phyloP scores from a whole-genome alignment of 2,113 vertebrate genomes.

The Centrocercus urophasianus region DNA sequence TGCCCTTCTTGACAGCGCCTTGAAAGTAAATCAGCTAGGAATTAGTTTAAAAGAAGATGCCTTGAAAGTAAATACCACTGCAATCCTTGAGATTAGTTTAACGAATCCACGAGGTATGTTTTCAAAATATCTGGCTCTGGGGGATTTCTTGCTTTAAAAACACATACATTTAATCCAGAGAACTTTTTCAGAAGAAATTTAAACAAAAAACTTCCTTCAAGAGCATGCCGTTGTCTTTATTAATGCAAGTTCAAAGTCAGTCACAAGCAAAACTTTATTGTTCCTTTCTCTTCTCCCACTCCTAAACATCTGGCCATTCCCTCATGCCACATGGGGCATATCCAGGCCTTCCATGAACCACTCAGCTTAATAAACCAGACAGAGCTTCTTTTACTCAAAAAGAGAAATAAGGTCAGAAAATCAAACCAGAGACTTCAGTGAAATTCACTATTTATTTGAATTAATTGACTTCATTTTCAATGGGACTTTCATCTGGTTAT shows the following conservation, averaged over 20 bases:
- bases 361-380: not conserved
- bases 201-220: not conserved
- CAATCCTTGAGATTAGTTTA: not conserved
- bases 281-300: not conserved
- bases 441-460: not conserved
- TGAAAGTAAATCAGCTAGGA: not conserved
- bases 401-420: not conserved
- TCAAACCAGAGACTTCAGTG: not conserved
- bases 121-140: not conserved
- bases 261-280: not conserved
- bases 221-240: not conserved
- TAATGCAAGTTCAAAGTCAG: not conserved
- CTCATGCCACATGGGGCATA: rapidly evolving
- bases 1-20: not conserved
- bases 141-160: not conserved
- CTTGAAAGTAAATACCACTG: slow-evolving; percentile 13
- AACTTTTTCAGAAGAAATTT: not conserved
- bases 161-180: not conserved
- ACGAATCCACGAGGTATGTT: not conserved
- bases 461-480: not conserved
- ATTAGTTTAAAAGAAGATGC: slow-evolving; percentile 24
- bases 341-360: not conserved
- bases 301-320: not conserved
- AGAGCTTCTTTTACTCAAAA: not conserved
- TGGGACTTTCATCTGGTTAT: not conserved